Evolutionary conservation across 2,888 invertebrate genomes (phyloP).

Genomic region (Agonopterix alstromeriana): DNA sequence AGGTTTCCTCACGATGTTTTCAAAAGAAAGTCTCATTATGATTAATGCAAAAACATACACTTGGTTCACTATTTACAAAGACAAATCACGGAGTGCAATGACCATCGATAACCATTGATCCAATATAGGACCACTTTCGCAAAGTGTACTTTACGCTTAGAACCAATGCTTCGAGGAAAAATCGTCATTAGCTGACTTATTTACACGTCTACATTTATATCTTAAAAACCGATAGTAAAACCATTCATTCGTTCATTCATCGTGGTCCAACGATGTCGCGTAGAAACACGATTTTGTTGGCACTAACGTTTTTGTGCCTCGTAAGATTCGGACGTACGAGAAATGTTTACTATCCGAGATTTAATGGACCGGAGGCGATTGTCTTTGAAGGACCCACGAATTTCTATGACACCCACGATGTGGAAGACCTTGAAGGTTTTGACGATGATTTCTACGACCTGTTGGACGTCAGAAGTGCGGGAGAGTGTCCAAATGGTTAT

Average conservation of each 20-base stretch:
- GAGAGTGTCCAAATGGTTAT: conserved; percentile 26
- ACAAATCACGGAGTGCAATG: too few species aligned
- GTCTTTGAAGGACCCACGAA: conserved; percentile 51
- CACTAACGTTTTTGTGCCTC: conserved; percentile 3
- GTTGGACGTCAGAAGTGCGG: conserved; percentile 16
- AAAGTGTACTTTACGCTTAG: too few species aligned
- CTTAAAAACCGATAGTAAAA: neutral
- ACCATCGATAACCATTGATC: too few species aligned
- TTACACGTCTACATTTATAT: neutral
- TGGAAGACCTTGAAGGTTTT: conserved; percentile 12
- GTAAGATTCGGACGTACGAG: conserved; percentile 9
- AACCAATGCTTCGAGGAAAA: too few species aligned
- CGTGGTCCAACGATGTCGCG: conserved; percentile 4
- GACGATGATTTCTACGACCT: conserved; percentile 24
- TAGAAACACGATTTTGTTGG: neutral
- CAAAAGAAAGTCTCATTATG: too few species aligned
- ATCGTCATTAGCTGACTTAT: too few species aligned
- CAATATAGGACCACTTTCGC: too few species aligned
- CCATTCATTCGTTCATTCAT: conserved; percentile 2
- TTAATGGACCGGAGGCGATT: conserved; percentile 34
- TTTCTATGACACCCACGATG: conserved; percentile 17
- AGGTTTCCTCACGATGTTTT: too few species aligned
- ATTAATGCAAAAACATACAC: too few species aligned
- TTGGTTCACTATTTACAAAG: too few species aligned
- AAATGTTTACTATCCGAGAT: conserved; percentile 29